Evolutionary conservation across 2,797 vertebrate species (phyloP).

Genomic region (Galago senegalensis): DNA sequence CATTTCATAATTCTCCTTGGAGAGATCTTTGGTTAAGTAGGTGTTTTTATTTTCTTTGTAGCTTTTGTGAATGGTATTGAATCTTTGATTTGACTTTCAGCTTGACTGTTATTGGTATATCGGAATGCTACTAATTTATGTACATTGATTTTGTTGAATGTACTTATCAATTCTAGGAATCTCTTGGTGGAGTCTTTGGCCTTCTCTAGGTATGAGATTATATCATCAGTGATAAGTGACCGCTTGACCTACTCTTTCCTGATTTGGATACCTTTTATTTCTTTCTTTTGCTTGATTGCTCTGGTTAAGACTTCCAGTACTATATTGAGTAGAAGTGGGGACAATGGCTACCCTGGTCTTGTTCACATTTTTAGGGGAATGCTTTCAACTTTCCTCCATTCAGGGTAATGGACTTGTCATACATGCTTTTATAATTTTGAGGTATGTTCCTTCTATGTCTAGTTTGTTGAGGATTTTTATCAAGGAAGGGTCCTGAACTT

Average conservation of each 20-base stretch:
- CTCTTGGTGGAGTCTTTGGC: neutral
- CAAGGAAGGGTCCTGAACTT: neutral
- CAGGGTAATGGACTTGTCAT: neutral
- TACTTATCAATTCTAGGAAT: neutral
- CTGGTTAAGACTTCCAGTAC: neutral
- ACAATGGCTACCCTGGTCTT: neutral
- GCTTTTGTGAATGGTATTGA: too few species aligned
- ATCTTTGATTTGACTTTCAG: neutral
- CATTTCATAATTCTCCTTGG: too few species aligned
- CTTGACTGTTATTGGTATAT: neutral
- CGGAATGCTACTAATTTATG: neutral
- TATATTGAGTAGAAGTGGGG: neutral
- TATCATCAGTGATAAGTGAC: neutral
- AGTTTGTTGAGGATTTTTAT: neutral
- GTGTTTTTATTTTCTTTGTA: too few species aligned
- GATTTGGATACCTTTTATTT: neutral
- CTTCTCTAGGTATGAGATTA: neutral
- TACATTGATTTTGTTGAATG: neutral
- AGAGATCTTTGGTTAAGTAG: too few species aligned
- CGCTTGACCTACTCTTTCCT: neutral
- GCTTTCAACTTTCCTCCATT: neutral
- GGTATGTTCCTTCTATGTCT: neutral
- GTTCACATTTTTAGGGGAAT: neutral
- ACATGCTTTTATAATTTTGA: neutral
- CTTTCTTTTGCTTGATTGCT: neutral